These are phyloP conservation scores for Magallana ariakensis DNA, from an alignment of 1,140 invertebrate genomes.

Conservation along the genomic window DNA sequence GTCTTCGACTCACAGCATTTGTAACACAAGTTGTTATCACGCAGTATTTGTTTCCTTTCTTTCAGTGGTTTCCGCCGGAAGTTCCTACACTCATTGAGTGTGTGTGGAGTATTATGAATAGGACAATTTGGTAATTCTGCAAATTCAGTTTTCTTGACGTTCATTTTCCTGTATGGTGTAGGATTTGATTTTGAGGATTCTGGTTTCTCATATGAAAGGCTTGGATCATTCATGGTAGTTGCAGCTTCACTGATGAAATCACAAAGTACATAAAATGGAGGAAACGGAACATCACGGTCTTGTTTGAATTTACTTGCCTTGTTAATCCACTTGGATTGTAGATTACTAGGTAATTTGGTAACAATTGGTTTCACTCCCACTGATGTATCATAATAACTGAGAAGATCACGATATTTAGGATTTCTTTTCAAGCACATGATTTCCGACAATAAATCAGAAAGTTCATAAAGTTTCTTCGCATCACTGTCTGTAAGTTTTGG, in stretches of 20 bases:
- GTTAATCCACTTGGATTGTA: constrained; percentile 44
- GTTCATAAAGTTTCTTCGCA: constrained; percentile 23
- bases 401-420: neutral
- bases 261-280: constrained; percentile 49
- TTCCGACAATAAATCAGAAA: constrained; percentile 51
- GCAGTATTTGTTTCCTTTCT: constrained; percentile 26
- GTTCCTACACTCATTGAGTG: constrained; percentile 5
- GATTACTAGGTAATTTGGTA: constrained; percentile 43
- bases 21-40: constrained; percentile 34
- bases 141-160: neutral
- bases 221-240: constrained; percentile 48
- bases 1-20: constrained; percentile 20
- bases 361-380: constrained; percentile 55
- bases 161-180: neutral
- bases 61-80: neutral
- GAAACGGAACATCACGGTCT: constrained; percentile 42
- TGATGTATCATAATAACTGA: constrained; percentile 61
- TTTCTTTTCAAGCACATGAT: constrained; percentile 54
- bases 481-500: too few species aligned
- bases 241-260: constrained; percentile 46
- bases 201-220: constrained; percentile 16
- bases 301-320: constrained; percentile 52
- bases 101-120: constrained; percentile 8
- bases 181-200: neutral
- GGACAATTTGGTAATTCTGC: neutral